Evolutionary conservation across 2,113 vertebrate species (phyloP).

Genomic region (Mixornis gularis): DNA sequence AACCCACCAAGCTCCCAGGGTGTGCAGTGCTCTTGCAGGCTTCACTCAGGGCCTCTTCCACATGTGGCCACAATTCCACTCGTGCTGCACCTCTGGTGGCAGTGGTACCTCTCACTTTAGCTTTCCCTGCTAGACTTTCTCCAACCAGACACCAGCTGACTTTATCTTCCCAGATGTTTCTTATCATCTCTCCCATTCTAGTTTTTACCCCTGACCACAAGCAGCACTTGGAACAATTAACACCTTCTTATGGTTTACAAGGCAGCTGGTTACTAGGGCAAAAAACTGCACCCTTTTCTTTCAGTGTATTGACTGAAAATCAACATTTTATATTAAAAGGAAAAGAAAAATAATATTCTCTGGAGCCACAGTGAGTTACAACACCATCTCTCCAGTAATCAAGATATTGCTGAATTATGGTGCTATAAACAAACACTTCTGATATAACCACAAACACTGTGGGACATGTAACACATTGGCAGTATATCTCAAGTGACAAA

Average conservation of each 20-base stretch:
- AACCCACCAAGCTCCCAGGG: not conserved
- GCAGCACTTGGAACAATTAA: conserved; percentile 53
- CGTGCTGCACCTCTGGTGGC: not conserved
- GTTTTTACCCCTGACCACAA: conserved; percentile 24
- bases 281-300: conserved; percentile 31
- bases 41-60: not conserved
- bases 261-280: conserved; percentile 49
- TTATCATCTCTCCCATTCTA: not conserved
- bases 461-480: conserved; percentile 59
- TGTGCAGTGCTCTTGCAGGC: not conserved
- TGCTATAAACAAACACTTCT: conserved; percentile 65
- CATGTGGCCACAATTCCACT: not conserved
- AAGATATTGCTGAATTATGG: conserved; percentile 65
- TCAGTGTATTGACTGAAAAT: conserved; percentile 45
- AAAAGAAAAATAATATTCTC: conserved; percentile 60
- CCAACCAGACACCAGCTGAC: not conserved
- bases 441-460: conserved; percentile 60
- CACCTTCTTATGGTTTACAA: conserved; percentile 41
- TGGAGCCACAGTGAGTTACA: conserved; percentile 43
- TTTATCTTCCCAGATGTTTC: conserved; percentile 37
- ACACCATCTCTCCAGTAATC: conserved; percentile 53
- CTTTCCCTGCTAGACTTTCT: not conserved
- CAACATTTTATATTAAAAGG: conserved; percentile 55
- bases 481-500: conserved; percentile 66
- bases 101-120: not conserved